Base-by-base conservation (phyloP, 2,888 invertebrate species). In the Mythimna loreyi region DNA sequence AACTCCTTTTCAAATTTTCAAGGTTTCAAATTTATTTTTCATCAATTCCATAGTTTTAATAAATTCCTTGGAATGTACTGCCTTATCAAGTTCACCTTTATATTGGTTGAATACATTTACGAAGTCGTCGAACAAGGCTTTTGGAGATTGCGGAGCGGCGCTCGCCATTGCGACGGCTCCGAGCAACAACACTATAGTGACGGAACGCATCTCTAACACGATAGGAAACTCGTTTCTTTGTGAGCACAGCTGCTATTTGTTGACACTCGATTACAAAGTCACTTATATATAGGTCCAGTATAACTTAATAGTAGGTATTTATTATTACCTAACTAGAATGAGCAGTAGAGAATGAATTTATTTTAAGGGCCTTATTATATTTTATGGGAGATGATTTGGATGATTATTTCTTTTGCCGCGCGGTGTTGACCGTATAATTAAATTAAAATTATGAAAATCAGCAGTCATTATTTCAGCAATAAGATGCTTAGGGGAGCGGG, bases 31-130 rank as follows among this genome's bases (percentile, higher is more conserved):
- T 23, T 83, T 2, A 23, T 78, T 75, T 47, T 91, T 90, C 36
- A 91, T 87, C 33, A 74, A 67, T 55, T 79, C 47, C 62, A 92
- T 82, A 78, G 59, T 84, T 1, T 59, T 63, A 0, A 83, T 49
- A 62, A 92, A 92, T 5, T 86, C 85, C 43, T 80, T 52, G 56
- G 73, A 91, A 67, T 90, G 92, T 1, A 30, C 25, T 0, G 85
- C 66, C 71, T 64, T 86, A 45, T 92, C 92, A 0, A 68, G 86
- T 0, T 83, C 86, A 74, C 0, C 90, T 85, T 53, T n/a, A n/a
- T n/a, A n/a, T n/a, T n/a, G n/a, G n/a, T n/a, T n/a, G n/a, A n/a
- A n/a, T n/a, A n/a, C n/a, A n/a, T 83, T 80, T 1, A 89, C 70
- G 68, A 88, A 92, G 21, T 85, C 47, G 0, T 86, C 85, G 40